These are phyloP conservation scores for Mythimna ferrago DNA, from an alignment of 2,888 invertebrate genomes.

Conservation along the genomic window DNA sequence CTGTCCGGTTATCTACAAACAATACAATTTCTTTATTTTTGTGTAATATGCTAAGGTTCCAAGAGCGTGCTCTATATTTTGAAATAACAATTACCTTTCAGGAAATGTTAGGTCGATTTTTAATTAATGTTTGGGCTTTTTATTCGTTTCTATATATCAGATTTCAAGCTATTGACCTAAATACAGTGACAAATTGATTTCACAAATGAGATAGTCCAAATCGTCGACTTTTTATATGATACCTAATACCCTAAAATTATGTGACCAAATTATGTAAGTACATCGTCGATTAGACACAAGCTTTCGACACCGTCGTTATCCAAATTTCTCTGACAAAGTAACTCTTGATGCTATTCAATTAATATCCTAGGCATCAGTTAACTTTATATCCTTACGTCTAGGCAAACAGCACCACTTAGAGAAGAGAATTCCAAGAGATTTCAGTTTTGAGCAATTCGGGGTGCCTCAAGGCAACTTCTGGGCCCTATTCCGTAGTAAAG, in stretches of 20 bases:
- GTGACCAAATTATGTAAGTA: not conserved
- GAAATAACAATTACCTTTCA: not conserved
- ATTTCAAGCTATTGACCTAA: no score
- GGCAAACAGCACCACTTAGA: not conserved
- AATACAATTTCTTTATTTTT: slow-evolving; percentile 39
- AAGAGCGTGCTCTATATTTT: slow-evolving; percentile 6
- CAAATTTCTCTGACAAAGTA: not conserved
- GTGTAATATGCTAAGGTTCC: not conserved
- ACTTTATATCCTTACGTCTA: not conserved
- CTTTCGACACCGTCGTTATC: slow-evolving; percentile 1
- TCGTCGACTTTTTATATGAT: no score
- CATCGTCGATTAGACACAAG: not conserved
- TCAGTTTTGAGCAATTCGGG: not conserved
- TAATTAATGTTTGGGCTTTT: not conserved
- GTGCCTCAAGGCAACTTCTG: slow-evolving; percentile 13
- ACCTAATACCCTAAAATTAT: no score
- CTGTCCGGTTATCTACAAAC: slow-evolving; percentile 62
- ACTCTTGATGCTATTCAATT: not conserved
- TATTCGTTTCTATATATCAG: not conserved
- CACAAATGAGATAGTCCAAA: not conserved
- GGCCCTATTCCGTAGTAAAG: not conserved
- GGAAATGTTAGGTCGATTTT: not conserved
- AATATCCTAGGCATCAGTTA: not conserved
- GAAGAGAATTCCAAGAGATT: not conserved
- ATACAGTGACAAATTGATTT: no score